Evolutionary conservation across 2,797 vertebrate species (phyloP), one percentile per base, ranked within the genome.

Genomic region (Takifugu ocellatus): DNA sequence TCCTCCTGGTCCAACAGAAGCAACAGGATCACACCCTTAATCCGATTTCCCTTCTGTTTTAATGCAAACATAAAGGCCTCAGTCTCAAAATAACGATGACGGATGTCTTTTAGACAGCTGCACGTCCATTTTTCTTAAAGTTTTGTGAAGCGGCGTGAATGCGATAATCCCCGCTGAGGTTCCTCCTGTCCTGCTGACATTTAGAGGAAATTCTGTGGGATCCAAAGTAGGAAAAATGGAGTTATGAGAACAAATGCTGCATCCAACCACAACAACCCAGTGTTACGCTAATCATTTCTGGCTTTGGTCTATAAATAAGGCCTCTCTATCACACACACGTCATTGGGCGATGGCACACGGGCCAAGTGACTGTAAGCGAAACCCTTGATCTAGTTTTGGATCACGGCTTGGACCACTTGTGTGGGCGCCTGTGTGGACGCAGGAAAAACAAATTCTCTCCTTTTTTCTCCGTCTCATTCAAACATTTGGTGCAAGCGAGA

Each of bases 251-350:
- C 26, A 39, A 56, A 25, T 17, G 46, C 14, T 5, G 29, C 44
- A 8, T 59, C 51, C 45, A 54, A 42, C 25, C 49, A 33, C 39
- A 58, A 69, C 62, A 54, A 54, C 54, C 63, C 67, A 66, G 48
- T 58, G 10, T 25, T 16, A 14, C 29, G 21, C 43, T 25, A 25
- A 42, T 63, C 48, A 25, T 6, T 48, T 51, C 31, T 56, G 42
- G n/a, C 65, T 62, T 61, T 61, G 74, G 21, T 55, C 70, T 74
- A 68, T 61, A 65, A 76, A 69, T 68, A 77, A 49, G 17, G 10
- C 15, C 27, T 45, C 27, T 39, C 31, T 66, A 67, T 66, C 68
- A 51, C 9, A 56, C 42, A 44, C 39, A 45, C 36, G 36, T 67
- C 65, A 62, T 16, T n/a, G 15, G 15, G 25, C 57, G 33, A 33